phyloP scores from a whole-genome alignment of 2,797 vertebrate species.

The Pangasius larnaudii region DNA sequence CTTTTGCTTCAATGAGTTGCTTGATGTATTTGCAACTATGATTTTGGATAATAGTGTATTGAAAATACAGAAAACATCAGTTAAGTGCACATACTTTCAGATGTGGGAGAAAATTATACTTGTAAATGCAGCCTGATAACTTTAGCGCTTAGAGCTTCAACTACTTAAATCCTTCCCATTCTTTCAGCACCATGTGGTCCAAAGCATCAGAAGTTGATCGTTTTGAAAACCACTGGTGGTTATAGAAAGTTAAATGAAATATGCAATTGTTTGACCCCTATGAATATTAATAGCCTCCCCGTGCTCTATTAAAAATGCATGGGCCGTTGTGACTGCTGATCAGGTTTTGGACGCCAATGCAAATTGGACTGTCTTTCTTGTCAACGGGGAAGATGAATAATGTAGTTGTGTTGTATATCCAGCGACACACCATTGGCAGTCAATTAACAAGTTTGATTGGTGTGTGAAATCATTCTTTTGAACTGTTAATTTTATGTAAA shows the following conservation, averaged over 20 bases:
- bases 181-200: conserved; percentile 23
- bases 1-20: background rate
- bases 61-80: background rate
- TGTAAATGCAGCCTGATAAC: conserved; percentile 5
- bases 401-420: conserved; percentile 99
- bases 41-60: conserved; percentile 1
- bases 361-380: conserved; percentile 99
- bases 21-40: background rate
- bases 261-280: conserved; percentile 92
- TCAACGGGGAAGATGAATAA: conserved; percentile 98
- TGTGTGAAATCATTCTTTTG: conserved; percentile 99
- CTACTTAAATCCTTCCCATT: conserved; percentile 22
- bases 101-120: background rate
- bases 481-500: conserved; percentile 99
- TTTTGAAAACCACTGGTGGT: conserved; percentile 78
- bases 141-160: conserved; percentile 6
- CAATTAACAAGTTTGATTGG: conserved; percentile 99
- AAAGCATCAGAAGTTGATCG: conserved; percentile 59
- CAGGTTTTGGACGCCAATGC: conserved; percentile 98
- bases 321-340: conserved; percentile 98
- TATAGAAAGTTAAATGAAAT: conserved; percentile 86
- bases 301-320: conserved; percentile 97
- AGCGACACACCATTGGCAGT: conserved; percentile 99
- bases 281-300: conserved; percentile 95
- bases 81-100: conserved; percentile 19